phyloP scores from a whole-genome alignment of 2,888 invertebrate species.

The Hypomecis punctinalis region DNA sequence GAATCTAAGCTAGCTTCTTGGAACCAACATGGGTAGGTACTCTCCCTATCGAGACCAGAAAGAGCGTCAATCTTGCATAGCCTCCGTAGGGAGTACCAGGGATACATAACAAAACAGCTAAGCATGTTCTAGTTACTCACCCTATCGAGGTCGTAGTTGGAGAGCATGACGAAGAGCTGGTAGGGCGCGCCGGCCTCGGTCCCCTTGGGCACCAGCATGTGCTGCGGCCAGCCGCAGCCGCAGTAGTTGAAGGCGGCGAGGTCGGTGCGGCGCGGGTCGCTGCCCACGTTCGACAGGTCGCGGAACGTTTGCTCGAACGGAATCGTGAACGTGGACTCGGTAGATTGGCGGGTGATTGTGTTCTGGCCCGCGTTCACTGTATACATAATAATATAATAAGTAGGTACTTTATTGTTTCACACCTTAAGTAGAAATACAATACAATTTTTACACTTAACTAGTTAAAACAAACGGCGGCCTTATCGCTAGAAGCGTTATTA shows the following conservation, averaged over 20 bases:
- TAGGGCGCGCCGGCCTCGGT: conserved; percentile 69
- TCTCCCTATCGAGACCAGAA: too few relatives aligned
- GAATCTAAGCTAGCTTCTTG: too few relatives aligned
- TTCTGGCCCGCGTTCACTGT: conserved; percentile 85
- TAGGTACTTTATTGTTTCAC: too few relatives aligned
- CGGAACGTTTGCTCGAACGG: conserved; percentile 86
- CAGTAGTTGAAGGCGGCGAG: conserved; percentile 83
- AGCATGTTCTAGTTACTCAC: too few relatives aligned
- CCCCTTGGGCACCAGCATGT: conserved; percentile 84
- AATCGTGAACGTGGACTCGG: conserved; percentile 85
- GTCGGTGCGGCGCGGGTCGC: conserved; percentile 50
- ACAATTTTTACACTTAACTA: too few relatives aligned
- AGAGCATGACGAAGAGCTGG: conserved; percentile 79
- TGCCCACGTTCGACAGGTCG: conserved; percentile 69
- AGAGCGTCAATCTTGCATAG: too few relatives aligned
- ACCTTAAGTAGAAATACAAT: too few relatives aligned
- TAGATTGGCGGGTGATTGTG: conserved; percentile 83
- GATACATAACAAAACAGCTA: too few relatives aligned
- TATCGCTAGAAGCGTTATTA: too few relatives aligned
- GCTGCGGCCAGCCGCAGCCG: conserved; percentile 87
- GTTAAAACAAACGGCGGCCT: too few relatives aligned
- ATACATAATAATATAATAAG: conserved; percentile 18
- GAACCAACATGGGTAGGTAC: too few relatives aligned
- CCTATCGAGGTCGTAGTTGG: conserved; percentile 76
- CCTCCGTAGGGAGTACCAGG: too few relatives aligned